phyloP scores from a whole-genome alignment of 2,113 vertebrate species.

The Dicentrarchus labrax region DNA sequence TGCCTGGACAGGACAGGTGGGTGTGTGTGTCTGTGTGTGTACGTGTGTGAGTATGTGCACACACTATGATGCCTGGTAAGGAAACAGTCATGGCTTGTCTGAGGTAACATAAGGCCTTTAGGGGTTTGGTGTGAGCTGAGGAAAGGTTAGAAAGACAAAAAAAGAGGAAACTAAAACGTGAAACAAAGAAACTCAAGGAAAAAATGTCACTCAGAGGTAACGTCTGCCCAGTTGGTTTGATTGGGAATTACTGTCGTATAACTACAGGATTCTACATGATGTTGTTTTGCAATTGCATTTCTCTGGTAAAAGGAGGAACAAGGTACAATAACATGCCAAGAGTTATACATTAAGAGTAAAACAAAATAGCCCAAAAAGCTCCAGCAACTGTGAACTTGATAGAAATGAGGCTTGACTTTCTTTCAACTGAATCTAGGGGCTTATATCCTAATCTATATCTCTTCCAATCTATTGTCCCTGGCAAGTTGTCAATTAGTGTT shows the following conservation, averaged over 20 bases:
- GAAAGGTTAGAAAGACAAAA: conserved; percentile 27
- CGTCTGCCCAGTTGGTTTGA: neutral
- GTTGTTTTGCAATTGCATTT: neutral
- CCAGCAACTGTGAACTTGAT: neutral
- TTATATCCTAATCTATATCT: neutral
- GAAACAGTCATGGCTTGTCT: conserved; percentile 26
- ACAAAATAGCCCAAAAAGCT: neutral
- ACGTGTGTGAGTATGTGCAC: neutral
- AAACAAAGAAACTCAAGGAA: conserved; percentile 18
- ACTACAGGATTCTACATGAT: neutral
- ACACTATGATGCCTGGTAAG: conserved; percentile 2
- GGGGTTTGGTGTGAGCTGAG: conserved; percentile 41
- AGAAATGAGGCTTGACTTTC: neutral
- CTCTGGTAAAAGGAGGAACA: neutral
- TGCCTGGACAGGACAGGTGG: conserved; percentile 10
- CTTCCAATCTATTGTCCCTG: neutral
- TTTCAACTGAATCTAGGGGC: neutral
- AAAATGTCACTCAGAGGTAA: conserved; percentile 16
- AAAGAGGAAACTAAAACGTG: conserved; percentile 15
- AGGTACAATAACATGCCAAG: neutral
- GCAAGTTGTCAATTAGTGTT: neutral
- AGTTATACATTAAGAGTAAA: neutral
- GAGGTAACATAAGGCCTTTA: conserved; percentile 52
- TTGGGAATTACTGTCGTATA: neutral
- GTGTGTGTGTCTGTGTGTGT: neutral